Conservation (phyloP, 2,888 invertebrate species). For the Drosophila eohydei region DNA sequence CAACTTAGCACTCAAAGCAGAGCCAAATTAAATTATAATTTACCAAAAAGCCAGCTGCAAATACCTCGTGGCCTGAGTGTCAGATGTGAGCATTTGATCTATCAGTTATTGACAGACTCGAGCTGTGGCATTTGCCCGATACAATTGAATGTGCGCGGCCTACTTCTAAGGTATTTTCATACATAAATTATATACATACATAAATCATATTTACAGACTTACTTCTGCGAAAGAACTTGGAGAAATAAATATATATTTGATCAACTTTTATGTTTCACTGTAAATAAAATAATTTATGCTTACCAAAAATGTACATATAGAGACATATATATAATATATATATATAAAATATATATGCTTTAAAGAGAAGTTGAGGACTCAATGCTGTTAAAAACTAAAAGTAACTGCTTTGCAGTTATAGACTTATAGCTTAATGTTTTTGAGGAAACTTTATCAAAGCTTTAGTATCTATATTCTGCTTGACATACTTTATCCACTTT, state of each 20-base stretch:
- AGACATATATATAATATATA: background rate
- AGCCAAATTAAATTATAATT: constrained; percentile 56
- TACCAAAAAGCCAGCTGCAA: constrained; percentile 27
- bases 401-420: too few relatives aligned
- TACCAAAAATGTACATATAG: background rate
- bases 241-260: background rate
- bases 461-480: too few relatives aligned
- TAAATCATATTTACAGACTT: background rate
- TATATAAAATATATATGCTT: too few relatives aligned
- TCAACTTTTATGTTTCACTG: background rate
- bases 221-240: background rate
- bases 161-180: background rate
- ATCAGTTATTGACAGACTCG: constrained; percentile 44
- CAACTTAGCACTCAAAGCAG: constrained; percentile 16
- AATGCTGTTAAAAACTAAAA: too few relatives aligned
- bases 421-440: too few relatives aligned
- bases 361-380: too few relatives aligned
- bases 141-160: constrained; percentile 7
- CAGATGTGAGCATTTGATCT: constrained; percentile 17
- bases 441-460: too few relatives aligned
- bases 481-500: too few relatives aligned
- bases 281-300: background rate
- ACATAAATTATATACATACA: background rate
- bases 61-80: constrained; percentile 27
- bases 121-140: background rate